Percentiles rank a stretch among this genome's conserved stretches.
Evolutionary conservation across 2,113 vertebrate species (phyloP).

Genomic region (Malurus melanocephalus): DNA sequence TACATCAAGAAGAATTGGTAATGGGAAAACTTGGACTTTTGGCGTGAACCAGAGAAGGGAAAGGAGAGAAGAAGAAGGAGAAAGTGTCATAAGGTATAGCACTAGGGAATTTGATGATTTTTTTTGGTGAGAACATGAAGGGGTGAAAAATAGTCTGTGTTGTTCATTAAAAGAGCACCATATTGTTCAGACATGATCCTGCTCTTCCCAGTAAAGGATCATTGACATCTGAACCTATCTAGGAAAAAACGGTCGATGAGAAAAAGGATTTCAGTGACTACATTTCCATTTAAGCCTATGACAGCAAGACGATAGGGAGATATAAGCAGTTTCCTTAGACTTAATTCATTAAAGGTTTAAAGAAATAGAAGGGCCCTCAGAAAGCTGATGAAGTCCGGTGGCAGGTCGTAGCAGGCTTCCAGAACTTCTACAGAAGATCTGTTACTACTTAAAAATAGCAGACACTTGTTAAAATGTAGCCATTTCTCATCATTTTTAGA

Average conservation of each 20-base stretch:
- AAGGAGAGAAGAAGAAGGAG: background rate
- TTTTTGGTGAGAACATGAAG: background rate
- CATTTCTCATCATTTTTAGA: background rate
- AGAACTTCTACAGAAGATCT: background rate
- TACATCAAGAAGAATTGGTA: background rate
- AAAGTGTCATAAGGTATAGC: background rate
- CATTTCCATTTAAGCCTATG: slow-evolving; percentile 9
- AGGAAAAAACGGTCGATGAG: background rate
- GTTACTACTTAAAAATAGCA: background rate
- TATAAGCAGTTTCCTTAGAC: background rate
- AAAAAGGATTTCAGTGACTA: background rate
- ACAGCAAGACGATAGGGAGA: slow-evolving; percentile 4
- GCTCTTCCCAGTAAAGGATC: background rate
- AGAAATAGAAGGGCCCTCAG: background rate
- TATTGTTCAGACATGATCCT: background rate
- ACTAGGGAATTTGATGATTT: background rate
- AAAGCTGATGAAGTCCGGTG: background rate
- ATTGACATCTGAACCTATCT: background rate
- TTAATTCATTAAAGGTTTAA: background rate
- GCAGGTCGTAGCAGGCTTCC: background rate
- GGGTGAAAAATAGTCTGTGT: background rate
- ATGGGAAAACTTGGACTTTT: background rate
- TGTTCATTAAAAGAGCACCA: background rate
- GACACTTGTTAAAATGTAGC: background rate
- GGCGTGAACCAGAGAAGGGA: background rate